These are phyloP conservation scores for Brachymystax lenok DNA, from an alignment of 2,797 vertebrate genomes.

Conservation along the genomic window DNA sequence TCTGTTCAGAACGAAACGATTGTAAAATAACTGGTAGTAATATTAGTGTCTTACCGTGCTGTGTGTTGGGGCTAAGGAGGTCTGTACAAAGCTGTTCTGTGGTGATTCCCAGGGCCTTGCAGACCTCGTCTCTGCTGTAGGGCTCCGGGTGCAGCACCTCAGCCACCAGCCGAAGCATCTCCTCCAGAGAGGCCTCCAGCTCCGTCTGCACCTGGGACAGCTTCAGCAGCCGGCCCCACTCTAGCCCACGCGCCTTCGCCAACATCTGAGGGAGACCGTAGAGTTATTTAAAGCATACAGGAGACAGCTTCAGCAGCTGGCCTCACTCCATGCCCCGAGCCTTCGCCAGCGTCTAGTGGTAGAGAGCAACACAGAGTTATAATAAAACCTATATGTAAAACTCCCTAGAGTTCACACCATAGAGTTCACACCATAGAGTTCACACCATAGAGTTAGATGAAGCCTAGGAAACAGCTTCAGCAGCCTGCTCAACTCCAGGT, in stretches of 20 bases:
- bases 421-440: no score
- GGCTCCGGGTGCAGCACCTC: constrained; percentile 86
- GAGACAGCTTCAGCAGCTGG: constrained; percentile 77
- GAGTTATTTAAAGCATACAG: constrained; percentile 68
- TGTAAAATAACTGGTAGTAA: no score
- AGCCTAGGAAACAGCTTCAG: constrained; percentile 69
- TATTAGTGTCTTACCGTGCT: constrained; percentile 78
- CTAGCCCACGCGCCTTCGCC: constrained; percentile 81
- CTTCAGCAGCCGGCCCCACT: constrained; percentile 75
- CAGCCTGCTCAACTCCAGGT: constrained; percentile 75
- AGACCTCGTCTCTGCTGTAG: constrained; percentile 90
- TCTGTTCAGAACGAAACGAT: no score
- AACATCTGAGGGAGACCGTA: constrained; percentile 83
- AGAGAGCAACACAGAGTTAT: no score
- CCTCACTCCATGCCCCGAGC: constrained; percentile 78
- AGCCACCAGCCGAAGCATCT: constrained; percentile 73
- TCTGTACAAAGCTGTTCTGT: constrained; percentile 78
- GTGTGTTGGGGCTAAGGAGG: constrained; percentile 86
- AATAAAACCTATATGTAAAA: no score
- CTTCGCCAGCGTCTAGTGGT: constrained; percentile 84
- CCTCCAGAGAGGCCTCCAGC: constrained; percentile 77
- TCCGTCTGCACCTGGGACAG: constrained; percentile 84
- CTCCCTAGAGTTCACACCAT: no score
- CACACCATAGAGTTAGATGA: no score
- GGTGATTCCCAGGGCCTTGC: constrained; percentile 81